Percentiles rank a stretch among this genome's conserved stretches.
Conservation (phyloP, 2,113 vertebrate genomes). For the Motacilla alba region DNA sequence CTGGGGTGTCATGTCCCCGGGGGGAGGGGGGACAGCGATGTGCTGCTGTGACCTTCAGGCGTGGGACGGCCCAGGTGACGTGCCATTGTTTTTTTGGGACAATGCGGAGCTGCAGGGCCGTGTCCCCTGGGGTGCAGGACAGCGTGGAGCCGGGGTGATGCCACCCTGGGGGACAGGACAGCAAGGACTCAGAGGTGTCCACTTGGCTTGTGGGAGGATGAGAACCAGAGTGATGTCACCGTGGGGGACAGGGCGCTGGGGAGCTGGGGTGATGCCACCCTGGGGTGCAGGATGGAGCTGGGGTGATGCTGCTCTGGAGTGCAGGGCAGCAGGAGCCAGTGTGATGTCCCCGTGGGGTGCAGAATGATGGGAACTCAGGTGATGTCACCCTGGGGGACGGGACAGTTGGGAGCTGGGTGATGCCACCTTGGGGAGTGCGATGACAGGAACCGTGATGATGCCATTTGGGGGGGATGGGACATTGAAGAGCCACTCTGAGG, state of each 20-base stretch:
- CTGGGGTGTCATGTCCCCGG: accelerated
- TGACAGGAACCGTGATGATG: not conserved
- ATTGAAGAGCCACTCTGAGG: not conserved
- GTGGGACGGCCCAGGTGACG: not conserved
- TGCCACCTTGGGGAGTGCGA: not conserved
- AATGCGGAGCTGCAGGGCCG: not conserved
- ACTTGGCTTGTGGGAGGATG: accelerated
- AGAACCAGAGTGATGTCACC: not conserved
- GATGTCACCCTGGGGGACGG: not conserved
- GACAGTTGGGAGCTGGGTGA: accelerated
- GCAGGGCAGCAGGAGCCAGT: not conserved
- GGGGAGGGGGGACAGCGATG: accelerated
- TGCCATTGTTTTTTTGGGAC: not conserved
- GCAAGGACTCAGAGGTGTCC: not conserved
- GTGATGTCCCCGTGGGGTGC: not conserved
- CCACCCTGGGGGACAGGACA: not conserved
- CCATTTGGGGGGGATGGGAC: not conserved
- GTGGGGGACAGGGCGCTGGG: accelerated
- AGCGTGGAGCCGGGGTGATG: not conserved
- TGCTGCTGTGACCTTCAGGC: not conserved
- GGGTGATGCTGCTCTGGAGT: not conserved
- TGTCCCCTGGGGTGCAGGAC: not conserved
- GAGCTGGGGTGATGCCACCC: not conserved
- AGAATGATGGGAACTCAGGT: not conserved
- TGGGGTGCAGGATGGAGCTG: not conserved